A percentile compares a stretch with the other conserved stretches of the same genome.
These are phyloP conservation scores for Heliconius congener DNA, from an alignment of 1,140 invertebrate genomes.

Conservation along the genomic window DNA sequence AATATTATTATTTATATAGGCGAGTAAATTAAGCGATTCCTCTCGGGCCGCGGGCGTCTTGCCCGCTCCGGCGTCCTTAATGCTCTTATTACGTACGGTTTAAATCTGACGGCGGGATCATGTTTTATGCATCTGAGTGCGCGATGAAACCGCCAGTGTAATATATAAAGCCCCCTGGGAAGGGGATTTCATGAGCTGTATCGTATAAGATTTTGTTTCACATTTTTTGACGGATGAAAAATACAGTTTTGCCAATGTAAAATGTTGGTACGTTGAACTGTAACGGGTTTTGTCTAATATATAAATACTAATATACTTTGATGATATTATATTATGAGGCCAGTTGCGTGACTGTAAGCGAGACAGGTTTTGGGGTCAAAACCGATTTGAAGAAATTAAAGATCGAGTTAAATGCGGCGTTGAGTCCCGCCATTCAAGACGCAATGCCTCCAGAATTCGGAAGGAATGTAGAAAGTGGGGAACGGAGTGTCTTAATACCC, in stretches of 20 bases:
- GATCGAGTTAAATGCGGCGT: no score
- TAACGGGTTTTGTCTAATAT: not conserved
- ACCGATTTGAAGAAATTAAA: no score
- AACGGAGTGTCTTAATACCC: no score
- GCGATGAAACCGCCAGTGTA: slow-evolving; percentile 74
- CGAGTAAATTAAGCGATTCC: slow-evolving; percentile 43
- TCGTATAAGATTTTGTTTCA: slow-evolving; percentile 63
- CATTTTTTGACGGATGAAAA: slow-evolving; percentile 32
- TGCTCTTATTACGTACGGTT: slow-evolving; percentile 79
- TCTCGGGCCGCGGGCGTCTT: slow-evolving; percentile 43
- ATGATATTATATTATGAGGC: no score
- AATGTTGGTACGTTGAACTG: not conserved
- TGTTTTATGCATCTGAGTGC: slow-evolving; percentile 78
- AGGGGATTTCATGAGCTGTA: slow-evolving; percentile 71
- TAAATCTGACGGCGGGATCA: slow-evolving; percentile 78
- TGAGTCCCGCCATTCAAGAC: no score
- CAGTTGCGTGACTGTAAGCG: no score
- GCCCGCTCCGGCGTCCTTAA: slow-evolving; percentile 53
- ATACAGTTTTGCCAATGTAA: slow-evolving; percentile 25
- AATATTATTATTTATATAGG: slow-evolving; percentile 25
- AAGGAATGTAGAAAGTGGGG: no score
- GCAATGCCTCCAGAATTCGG: no score
- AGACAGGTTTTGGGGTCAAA: no score
- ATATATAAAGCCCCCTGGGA: slow-evolving; percentile 68
- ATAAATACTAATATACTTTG: no score